Base-by-base conservation (phyloP, 2,797 vertebrate species). In the Micromesistius poutassou region DNA sequence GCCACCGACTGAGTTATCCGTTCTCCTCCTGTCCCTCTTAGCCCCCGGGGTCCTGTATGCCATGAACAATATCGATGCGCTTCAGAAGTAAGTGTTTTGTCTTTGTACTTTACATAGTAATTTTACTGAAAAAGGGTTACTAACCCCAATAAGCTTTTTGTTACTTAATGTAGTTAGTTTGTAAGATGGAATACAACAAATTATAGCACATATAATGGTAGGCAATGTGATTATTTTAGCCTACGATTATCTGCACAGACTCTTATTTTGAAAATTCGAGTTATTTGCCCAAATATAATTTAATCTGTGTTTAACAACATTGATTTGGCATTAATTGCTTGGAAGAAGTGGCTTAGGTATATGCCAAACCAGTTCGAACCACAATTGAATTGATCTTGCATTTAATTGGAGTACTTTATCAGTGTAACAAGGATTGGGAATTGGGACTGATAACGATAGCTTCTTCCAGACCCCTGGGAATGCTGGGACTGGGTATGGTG, bases 21-120 rank as follows among this genome's bases (percentile, higher is more conserved):
- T 94, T 73, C 87, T 93, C 13, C 81, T 91, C 74, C 85, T 96
- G 2, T 96, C 95, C 22, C 89, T 97, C 4, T 75, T 90, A n/a
- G 95, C 96, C 40, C 92, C 97, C 25, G 94, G 93, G 0, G 73
- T 96, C 74, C 91, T 95, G 76, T 96, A 93, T 66, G 42, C 85
- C 9, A 81, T 96, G 85, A 96, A 95, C 88, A 87, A 90, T 2
- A 40, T 91, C 36, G 88, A 93, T 0, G 83, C 84, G 30, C 73
- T 96, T 74, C 95, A 96, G 74, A 93, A 95, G 97, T 98, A 93
- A 96, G 97, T 96, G 0, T 5, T 22, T 30, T 66, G 0, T 71
- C 70, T 30, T 74, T 31, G 0, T 28, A 10, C 9, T 28, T 28
- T n/a, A n/a, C n/a, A n/a, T n/a, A n/a, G n/a, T n/a, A n/a, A n/a